Conservation (phyloP, 1,140 invertebrate genomes). For the Megathymus violae region DNA sequence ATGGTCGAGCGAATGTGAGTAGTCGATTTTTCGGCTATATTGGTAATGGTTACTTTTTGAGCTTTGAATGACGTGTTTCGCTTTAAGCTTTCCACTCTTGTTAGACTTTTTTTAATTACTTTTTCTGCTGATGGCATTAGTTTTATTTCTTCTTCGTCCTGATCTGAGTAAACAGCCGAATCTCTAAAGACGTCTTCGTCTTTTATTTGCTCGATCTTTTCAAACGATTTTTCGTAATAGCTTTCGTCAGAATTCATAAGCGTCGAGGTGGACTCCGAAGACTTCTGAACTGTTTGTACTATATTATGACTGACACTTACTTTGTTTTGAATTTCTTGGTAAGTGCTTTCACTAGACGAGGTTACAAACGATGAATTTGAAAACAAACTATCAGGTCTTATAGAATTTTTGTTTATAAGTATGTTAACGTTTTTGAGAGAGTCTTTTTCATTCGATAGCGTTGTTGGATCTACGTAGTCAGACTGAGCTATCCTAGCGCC, state of each 20-base stretch:
- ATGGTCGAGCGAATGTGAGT: conserved; percentile 47
- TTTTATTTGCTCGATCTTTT: conserved; percentile 87
- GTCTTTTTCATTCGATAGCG: conserved; percentile 83
- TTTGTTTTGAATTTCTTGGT: conserved; percentile 64
- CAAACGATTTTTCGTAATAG: conserved; percentile 90
- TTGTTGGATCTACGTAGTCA: conserved; percentile 92
- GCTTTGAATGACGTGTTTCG: conserved; percentile 56
- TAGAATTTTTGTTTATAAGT: conserved; percentile 82
- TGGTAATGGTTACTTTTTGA: conserved; percentile 51
- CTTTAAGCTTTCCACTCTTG: conserved; percentile 63
- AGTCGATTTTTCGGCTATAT: conserved; percentile 50
- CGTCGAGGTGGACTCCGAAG: conserved; percentile 34
- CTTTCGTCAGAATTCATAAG: conserved; percentile 84
- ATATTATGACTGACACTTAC: conserved; percentile 42
- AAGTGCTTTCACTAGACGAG: conserved; percentile 85
- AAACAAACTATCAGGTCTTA: conserved; percentile 80
- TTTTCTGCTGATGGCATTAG: conserved; percentile 43
- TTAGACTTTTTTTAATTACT: conserved; percentile 54
- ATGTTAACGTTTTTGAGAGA: conserved; percentile 76
- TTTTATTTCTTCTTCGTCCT: conserved; percentile 72
- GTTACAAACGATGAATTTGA: conserved; percentile 85
- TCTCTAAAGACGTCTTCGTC: conserved; percentile 90
- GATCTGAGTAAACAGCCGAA: conserved; percentile 93
- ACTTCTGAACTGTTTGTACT: conserved; percentile 28
- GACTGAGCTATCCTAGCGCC: conserved; percentile 94